Percentiles rank a stretch among this genome's conserved stretches.
Conservation (phyloP, 2,888 invertebrate genomes). For the Drosophila sordidula region DNA sequence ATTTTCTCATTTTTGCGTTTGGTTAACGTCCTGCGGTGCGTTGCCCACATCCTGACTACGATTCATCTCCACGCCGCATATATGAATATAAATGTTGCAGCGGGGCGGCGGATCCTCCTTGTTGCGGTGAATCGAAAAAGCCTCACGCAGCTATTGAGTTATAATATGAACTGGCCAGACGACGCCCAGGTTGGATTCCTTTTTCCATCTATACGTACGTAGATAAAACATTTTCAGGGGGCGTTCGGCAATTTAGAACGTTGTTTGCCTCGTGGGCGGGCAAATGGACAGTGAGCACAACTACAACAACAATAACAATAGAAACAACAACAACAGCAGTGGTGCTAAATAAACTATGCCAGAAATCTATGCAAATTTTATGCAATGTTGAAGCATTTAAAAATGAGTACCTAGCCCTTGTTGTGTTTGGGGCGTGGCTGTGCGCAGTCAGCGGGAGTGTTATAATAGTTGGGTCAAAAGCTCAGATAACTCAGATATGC, state of each 20-base stretch:
- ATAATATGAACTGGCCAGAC: constrained; percentile 54
- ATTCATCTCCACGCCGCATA: constrained; percentile 76
- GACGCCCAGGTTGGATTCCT: background rate
- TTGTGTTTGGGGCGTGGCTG: constrained; percentile 16
- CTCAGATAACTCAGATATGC: constrained; percentile 52
- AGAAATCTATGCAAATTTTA: constrained; percentile 77
- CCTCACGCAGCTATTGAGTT: constrained; percentile 75
- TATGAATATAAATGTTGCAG: constrained; percentile 77
- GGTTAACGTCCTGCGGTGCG: constrained; percentile 54
- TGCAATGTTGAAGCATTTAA: constrained; percentile 79
- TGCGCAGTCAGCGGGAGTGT: constrained; percentile 33
- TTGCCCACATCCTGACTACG: constrained; percentile 55
- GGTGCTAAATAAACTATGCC: constrained; percentile 76
- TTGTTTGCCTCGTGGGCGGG: constrained; percentile 52
- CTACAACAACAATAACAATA: constrained; percentile 18
- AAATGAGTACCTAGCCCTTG: constrained; percentile 58
- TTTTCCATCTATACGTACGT: background rate
- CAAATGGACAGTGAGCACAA: constrained; percentile 57
- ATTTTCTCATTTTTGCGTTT: constrained; percentile 2
- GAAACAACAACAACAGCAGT: constrained; percentile 8
- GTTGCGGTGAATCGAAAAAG: constrained; percentile 49
- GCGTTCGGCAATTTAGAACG: constrained; percentile 51
- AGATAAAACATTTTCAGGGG: constrained; percentile 13
- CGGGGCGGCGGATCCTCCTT: constrained; percentile 16
- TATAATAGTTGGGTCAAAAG: constrained; percentile 44